Evolutionary conservation across 2,113 vertebrate species (phyloP).

Genomic region (Dicrurus megarhynchus): DNA sequence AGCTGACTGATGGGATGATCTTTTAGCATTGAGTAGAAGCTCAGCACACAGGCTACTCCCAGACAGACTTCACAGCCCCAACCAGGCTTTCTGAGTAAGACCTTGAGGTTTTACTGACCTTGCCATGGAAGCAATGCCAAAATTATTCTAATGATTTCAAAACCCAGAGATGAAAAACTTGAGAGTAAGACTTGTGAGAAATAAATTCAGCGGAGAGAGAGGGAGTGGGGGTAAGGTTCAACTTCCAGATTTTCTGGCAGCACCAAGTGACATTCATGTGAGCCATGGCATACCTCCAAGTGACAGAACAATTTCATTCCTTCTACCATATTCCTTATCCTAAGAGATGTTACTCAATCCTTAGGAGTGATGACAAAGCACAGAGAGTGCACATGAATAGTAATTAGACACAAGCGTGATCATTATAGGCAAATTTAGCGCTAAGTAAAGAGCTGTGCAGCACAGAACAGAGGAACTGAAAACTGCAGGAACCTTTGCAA

Average conservation of each 20-base stretch:
- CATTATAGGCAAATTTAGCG: not conserved
- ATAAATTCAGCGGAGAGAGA: not conserved
- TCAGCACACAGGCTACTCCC: fast-evolving
- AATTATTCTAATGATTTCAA: not conserved
- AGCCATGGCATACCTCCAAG: not conserved
- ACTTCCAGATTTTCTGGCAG: not conserved
- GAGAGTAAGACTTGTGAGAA: not conserved
- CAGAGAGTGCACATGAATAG: not conserved
- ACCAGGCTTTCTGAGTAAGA: not conserved
- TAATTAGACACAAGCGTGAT: not conserved
- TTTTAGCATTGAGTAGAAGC: not conserved
- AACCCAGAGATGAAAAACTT: not conserved
- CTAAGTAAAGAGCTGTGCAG: not conserved
- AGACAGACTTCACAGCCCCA: not conserved
- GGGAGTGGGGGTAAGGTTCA: not conserved
- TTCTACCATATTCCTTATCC: not conserved
- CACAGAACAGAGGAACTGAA: not conserved
- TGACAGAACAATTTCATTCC: not conserved
- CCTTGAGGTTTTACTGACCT: not conserved
- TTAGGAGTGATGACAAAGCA: conserved; percentile 16
- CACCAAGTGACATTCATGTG: not conserved
- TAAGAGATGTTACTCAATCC: not conserved
- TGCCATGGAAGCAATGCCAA: not conserved
- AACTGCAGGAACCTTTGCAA: not conserved
- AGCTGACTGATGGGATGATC: not conserved